Conservation (phyloP, 2,113 vertebrate genomes). For the Polypterus senegalus region DNA sequence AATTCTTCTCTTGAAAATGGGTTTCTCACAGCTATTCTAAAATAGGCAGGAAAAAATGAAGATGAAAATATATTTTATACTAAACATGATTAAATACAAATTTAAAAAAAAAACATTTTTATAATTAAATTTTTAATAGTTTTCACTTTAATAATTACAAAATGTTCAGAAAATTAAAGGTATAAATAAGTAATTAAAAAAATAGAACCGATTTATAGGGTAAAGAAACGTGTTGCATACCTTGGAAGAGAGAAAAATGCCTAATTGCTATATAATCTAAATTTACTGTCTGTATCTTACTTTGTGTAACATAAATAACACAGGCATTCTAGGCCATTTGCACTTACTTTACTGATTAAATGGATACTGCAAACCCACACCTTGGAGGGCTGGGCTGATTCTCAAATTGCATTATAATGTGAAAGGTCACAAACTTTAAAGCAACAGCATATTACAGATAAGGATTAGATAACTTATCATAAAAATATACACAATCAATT, state of each 20-base stretch:
- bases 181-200: too few species aligned
- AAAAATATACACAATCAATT: slow-evolving; percentile 33
- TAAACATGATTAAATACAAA: too few species aligned
- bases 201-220: too few species aligned
- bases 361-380: slow-evolving; percentile 17
- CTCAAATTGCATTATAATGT: slow-evolving; percentile 25
- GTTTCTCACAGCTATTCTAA: too few species aligned
- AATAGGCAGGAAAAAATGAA: too few species aligned
- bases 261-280: slow-evolving; percentile 15
- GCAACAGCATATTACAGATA: slow-evolving; percentile 30
- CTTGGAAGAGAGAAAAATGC: neutral
- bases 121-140: too few species aligned
- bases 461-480: slow-evolving; percentile 22
- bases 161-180: too few species aligned
- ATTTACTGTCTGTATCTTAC: slow-evolving; percentile 7
- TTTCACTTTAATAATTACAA: too few species aligned
- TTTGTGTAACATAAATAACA: slow-evolving; percentile 22
- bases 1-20: too few species aligned
- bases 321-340: slow-evolving; percentile 27
- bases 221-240: too few species aligned
- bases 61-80: too few species aligned
- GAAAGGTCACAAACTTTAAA: slow-evolving; percentile 32
- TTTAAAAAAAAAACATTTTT: too few species aligned
- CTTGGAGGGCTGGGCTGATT: slow-evolving; percentile 14
- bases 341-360: slow-evolving; percentile 34